Conservation (phyloP, 2,113 vertebrate species). For the Nycticryphes semicollaris region DNA sequence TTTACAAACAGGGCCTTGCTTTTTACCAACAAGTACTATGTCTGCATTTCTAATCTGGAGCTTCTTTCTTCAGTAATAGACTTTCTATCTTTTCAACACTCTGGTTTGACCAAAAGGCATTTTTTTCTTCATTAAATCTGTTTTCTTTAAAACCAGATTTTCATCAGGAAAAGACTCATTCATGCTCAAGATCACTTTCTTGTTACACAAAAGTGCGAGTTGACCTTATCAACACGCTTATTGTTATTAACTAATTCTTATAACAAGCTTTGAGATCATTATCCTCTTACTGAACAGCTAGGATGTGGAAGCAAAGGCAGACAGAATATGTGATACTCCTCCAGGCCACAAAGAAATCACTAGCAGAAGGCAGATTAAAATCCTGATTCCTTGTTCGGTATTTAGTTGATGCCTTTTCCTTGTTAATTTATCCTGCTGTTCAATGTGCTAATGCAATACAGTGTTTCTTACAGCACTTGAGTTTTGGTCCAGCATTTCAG, state of each 20-base stretch:
- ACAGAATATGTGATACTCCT: neutral
- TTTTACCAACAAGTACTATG: neutral
- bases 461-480: neutral
- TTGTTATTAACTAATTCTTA: conserved; percentile 38
- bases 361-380: neutral
- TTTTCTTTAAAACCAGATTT: conserved; percentile 8
- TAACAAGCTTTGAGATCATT: neutral
- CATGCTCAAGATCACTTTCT: neutral
- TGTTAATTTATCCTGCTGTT: neutral
- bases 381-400: neutral
- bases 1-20: neutral
- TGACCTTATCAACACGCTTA: neutral
- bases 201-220: neutral
- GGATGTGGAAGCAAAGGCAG: neutral
- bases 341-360: neutral
- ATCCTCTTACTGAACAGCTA: neutral
- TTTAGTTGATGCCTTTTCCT: neutral
- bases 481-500: neutral
- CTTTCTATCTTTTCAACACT: neutral
- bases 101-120: neutral
- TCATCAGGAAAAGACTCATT: conserved; percentile 6
- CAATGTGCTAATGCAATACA: neutral
- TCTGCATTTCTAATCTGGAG: neutral
- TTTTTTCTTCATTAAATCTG: neutral
- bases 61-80: neutral